phyloP scores from a whole-genome alignment of 2,888 invertebrate genomes.

The Rugalucina vietnamica region DNA sequence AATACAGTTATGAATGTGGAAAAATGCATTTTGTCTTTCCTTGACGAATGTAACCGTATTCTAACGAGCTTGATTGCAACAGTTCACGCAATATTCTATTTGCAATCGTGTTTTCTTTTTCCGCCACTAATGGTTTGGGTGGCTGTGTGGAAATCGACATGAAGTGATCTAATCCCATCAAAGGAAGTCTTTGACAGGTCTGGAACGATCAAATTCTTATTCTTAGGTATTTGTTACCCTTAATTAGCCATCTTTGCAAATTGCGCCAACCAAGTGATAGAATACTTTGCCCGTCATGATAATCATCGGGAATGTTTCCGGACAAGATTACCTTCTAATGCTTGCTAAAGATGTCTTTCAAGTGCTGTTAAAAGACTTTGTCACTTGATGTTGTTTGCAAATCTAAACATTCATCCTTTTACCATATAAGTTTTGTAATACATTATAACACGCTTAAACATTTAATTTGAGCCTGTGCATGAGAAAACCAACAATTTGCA shows the following conservation, averaged over 20 bases:
- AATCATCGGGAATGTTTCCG: background rate
- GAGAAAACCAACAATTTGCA: too few species aligned
- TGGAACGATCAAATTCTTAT: background rate
- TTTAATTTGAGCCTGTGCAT: too few species aligned
- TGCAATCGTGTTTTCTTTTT: background rate
- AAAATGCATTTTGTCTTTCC: too few species aligned
- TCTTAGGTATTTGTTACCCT: conserved; percentile 4
- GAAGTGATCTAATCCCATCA: background rate
- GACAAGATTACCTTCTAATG: background rate
- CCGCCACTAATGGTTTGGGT: background rate
- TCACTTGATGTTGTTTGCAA: too few species aligned
- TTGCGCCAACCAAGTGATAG: background rate
- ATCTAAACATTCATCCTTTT: too few species aligned
- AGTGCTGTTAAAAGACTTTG: too few species aligned
- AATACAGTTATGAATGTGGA: too few species aligned
- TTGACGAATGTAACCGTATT: too few species aligned
- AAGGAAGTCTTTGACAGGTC: background rate
- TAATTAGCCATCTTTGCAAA: background rate
- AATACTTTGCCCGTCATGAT: background rate
- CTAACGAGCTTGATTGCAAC: too few species aligned
- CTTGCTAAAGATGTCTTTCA: too few species aligned
- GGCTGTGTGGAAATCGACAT: background rate
- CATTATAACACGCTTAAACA: too few species aligned
- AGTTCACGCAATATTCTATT: background rate
- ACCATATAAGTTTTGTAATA: too few species aligned